Evolutionary conservation across 2,113 vertebrate species (phyloP).

Genomic region (Syrmaticus mikado): DNA sequence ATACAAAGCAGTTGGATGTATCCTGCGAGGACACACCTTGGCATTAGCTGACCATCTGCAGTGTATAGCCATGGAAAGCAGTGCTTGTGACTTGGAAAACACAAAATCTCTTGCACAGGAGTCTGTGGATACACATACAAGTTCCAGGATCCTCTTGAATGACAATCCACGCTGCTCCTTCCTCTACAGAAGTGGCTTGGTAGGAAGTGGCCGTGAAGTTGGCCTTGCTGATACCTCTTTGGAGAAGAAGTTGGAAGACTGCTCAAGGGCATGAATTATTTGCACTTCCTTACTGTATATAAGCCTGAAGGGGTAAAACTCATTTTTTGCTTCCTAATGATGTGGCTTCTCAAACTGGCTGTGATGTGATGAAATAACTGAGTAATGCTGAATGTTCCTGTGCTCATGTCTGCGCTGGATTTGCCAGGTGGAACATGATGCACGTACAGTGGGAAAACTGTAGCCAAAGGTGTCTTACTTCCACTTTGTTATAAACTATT

Average conservation of each 20-base stretch:
- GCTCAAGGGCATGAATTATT: not conserved
- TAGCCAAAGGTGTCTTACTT: not conserved
- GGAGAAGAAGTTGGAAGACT: not conserved
- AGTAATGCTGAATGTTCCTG: slow-evolving; percentile 1
- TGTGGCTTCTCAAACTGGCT: not conserved
- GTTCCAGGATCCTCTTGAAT: not conserved
- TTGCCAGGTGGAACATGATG: not conserved
- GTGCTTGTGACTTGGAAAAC: not conserved
- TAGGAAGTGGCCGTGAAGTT: not conserved
- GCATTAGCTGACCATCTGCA: not conserved
- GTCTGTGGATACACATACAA: not conserved
- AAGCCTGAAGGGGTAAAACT: slow-evolving; percentile 23
- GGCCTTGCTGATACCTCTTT: not conserved
- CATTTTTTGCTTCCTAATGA: not conserved
- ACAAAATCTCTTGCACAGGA: not conserved
- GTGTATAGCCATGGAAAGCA: not conserved
- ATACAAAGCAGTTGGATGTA: slow-evolving; percentile 7
- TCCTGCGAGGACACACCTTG: slow-evolving; percentile 46
- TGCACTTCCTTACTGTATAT: slow-evolving; percentile 13
- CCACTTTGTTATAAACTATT: not conserved
- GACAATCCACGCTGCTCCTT: not conserved
- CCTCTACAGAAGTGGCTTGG: not conserved
- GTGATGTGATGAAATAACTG: not conserved
- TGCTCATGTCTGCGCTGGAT: not conserved
- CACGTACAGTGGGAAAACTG: not conserved